A percentile compares a stretch with the other conserved stretches of the same genome.
These are phyloP conservation scores for Corythornis leucogaster DNA, from an alignment of 2,797 vertebrate species.

Conservation along the genomic window DNA sequence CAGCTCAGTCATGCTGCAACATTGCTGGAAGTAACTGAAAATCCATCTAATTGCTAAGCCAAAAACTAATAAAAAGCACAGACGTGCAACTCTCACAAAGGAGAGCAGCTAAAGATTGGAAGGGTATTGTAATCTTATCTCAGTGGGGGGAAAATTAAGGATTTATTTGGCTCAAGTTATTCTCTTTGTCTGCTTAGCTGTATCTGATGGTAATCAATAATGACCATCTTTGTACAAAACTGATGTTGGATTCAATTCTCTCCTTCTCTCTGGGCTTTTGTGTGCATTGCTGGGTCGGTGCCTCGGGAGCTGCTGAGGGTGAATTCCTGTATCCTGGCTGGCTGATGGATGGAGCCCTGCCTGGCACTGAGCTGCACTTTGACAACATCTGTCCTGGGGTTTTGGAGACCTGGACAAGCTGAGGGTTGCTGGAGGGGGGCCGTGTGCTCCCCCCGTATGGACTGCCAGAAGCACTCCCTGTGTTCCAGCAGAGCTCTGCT, in stretches of 20 bases:
- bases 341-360: background rate
- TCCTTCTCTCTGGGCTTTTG: background rate
- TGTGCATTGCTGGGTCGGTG: background rate
- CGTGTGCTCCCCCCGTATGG: fast-evolving
- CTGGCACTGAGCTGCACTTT: background rate
- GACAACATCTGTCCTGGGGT: background rate
- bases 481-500: background rate
- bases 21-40: conserved; percentile 40
- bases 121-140: conserved; percentile 56
- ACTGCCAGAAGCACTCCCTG: fast-evolving
- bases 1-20: conserved; percentile 26
- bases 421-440: background rate
- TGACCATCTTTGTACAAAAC: background rate
- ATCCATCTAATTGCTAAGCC: conserved; percentile 46
- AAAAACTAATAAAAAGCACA: conserved; percentile 44
- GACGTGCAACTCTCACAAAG: background rate
- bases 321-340: background rate
- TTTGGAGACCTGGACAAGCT: background rate
- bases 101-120: conserved; percentile 21
- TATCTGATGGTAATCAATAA: conserved; percentile 36
- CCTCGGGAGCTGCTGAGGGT: background rate
- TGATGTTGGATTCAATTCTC: background rate
- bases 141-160: conserved; percentile 28
- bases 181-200: conserved; percentile 46
- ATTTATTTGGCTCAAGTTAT: conserved; percentile 45